phyloP scores from a whole-genome alignment of 2,113 vertebrate genomes.

The Syrrhaptes paradoxus region DNA sequence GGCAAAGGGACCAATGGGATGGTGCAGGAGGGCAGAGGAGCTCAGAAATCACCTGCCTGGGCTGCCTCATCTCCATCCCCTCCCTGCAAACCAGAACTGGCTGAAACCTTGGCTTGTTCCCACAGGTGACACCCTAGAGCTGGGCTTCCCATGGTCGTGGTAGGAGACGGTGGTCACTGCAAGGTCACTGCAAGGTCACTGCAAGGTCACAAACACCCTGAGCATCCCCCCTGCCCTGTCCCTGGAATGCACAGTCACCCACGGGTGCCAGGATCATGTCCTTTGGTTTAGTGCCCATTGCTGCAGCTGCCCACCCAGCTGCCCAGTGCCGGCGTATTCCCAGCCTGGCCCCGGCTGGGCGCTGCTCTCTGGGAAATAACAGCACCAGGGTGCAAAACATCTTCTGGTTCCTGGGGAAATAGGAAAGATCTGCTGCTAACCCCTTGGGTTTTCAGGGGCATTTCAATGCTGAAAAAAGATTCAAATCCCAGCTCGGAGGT shows the following conservation, averaged over 20 bases:
- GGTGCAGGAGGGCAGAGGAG: neutral
- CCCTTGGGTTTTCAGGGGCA: neutral
- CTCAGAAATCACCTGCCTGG: neutral
- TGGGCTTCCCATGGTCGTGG: neutral
- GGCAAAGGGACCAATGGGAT: fast-evolving
- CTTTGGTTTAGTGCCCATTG: neutral
- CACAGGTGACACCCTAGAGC: too few species aligned
- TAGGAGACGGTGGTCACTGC: neutral
- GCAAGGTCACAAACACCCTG: neutral
- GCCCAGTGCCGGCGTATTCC: neutral
- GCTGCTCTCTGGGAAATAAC: neutral
- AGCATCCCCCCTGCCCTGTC: neutral
- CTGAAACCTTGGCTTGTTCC: neutral
- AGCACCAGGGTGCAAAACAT: neutral
- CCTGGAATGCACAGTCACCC: neutral
- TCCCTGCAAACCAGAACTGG: neutral
- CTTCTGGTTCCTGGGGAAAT: neutral
- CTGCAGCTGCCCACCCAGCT: neutral
- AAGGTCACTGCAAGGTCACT: neutral
- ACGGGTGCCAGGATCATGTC: neutral
- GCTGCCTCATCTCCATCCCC: too few species aligned
- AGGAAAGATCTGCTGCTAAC: neutral
- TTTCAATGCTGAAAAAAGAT: neutral
- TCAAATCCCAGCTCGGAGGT: neutral
- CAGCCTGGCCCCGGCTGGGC: neutral